Percentiles rank a stretch among this genome's conserved stretches.
Conservation (phyloP, 2,113 vertebrate genomes). For the Caretta caretta region DNA sequence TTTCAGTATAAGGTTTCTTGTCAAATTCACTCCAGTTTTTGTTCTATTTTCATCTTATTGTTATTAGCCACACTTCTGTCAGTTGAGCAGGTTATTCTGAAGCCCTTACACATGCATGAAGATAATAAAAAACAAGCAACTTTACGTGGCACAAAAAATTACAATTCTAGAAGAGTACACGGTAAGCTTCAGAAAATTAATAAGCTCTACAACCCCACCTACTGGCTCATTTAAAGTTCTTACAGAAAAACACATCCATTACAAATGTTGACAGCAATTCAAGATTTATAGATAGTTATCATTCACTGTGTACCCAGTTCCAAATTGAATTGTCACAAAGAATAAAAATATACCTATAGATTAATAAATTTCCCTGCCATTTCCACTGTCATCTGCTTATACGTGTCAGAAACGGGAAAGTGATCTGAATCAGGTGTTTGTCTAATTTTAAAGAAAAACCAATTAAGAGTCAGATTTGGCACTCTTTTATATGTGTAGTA, state of each 20-base stretch:
- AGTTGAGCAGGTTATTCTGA: not conserved
- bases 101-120: not conserved
- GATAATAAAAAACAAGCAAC: not conserved
- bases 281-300: not conserved
- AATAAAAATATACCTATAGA: not conserved
- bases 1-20: not conserved
- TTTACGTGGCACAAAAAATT: not conserved
- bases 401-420: not conserved
- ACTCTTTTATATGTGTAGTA: not conserved
- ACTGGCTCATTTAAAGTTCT: constrained; percentile 25
- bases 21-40: not conserved
- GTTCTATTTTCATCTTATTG: not conserved
- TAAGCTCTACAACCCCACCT: constrained; percentile 69
- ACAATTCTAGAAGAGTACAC: not conserved
- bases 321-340: not conserved
- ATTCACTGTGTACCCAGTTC: not conserved
- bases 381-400: not conserved
- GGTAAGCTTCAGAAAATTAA: not conserved
- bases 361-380: not conserved
- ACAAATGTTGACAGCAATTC: not conserved
- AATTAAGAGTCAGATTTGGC: not conserved
- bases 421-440: not conserved
- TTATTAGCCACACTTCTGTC: not conserved
- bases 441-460: not conserved
- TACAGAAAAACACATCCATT: not conserved